Conservation (phyloP, 2,113 vertebrate genomes). For the Serinus canaria region DNA sequence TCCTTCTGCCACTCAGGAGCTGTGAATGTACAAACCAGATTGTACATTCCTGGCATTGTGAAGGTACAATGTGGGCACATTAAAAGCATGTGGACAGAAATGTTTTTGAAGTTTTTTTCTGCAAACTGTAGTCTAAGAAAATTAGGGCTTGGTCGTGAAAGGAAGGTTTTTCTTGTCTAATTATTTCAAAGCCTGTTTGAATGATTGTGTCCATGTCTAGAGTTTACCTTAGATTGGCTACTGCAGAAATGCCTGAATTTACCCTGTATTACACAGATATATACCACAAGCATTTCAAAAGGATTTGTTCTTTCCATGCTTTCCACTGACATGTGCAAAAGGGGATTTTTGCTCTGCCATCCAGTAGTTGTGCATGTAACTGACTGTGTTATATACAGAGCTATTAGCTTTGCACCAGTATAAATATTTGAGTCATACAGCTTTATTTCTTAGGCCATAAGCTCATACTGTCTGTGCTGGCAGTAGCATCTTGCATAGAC, state of each 20-base stretch:
- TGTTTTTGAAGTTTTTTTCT: not conserved
- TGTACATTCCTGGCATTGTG: not conserved
- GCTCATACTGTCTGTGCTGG: not conserved
- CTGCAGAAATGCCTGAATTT: not conserved
- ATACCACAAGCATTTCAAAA: not conserved
- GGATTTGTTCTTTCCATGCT: not conserved
- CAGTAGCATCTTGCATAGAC: not conserved
- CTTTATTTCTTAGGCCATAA: not conserved
- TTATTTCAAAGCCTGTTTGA: not conserved
- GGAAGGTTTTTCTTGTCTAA: not conserved
- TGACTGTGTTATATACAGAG: not conserved
- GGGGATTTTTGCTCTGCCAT: not conserved
- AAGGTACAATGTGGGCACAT: not conserved
- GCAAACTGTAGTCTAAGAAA: not conserved
- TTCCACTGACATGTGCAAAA: not conserved
- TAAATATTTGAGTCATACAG: not conserved
- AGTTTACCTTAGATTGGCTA: not conserved
- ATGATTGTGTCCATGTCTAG: not conserved
- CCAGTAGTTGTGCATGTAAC: not conserved
- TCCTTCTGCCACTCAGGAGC: not conserved
- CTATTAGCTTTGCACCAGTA: not conserved
- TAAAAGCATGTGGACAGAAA: not conserved
- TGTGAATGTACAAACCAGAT: too few species aligned
- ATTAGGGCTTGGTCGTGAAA: not conserved
- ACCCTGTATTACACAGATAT: not conserved